phyloP scores from a whole-genome alignment of 64 coral and sea anemone species.

The Anthopleura sola region DNA sequence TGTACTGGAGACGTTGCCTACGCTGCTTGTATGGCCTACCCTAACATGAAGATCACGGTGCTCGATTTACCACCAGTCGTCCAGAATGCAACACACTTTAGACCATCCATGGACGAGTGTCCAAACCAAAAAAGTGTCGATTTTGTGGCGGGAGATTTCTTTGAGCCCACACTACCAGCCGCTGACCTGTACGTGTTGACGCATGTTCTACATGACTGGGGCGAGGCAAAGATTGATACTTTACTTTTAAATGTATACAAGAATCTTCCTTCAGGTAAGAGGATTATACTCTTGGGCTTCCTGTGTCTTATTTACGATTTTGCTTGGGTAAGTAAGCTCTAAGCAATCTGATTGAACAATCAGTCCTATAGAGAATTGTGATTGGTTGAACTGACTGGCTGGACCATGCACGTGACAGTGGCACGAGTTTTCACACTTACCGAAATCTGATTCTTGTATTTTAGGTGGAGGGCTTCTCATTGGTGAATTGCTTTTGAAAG shows the following conservation, averaged over 20 bases:
- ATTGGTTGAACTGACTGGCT: no score
- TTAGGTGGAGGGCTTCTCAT: conserved; percentile 77
- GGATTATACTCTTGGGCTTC: background rate
- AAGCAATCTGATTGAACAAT: no score
- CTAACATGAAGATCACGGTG: conserved; percentile 73
- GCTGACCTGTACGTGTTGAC: conserved; percentile 67
- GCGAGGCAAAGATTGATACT: conserved; percentile 37
- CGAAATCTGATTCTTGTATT: background rate
- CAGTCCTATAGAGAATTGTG: no score
- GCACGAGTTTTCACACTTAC: no score
- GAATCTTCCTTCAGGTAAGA: conserved; percentile 60
- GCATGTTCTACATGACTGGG: conserved; percentile 51
- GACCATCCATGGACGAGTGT: conserved; percentile 41
- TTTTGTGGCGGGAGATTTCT: conserved; percentile 59
- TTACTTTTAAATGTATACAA: conserved; percentile 57
- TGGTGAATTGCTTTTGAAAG: conserved; percentile 54
- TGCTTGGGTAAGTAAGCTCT: no score
- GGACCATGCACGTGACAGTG: no score
- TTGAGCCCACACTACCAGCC: conserved; percentile 45
- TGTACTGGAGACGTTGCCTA: conserved; percentile 49
- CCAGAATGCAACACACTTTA: conserved; percentile 30
- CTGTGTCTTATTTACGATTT: no score
- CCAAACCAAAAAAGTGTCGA: conserved; percentile 65
- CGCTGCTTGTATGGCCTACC: conserved; percentile 61
- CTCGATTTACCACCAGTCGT: conserved; percentile 59